phyloP scores from a whole-genome alignment of 2,113 vertebrate species.

The Hypomesus transpacificus region DNA sequence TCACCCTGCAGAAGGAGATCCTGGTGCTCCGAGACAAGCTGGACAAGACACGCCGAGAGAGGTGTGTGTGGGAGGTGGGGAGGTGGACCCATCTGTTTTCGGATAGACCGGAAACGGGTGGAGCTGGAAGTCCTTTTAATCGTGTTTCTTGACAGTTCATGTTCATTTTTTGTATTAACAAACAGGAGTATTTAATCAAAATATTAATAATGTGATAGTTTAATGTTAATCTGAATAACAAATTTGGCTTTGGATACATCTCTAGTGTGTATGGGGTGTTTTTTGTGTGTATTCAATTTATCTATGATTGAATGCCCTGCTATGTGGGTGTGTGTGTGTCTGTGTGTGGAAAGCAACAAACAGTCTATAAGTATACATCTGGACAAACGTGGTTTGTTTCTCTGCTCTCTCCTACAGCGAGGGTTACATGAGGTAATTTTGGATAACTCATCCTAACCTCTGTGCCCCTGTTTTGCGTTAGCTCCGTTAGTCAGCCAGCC shows the following conservation, averaged over 20 bases:
- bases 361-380: neutral
- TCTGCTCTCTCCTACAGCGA: slow-evolving; percentile 44
- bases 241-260: too few species aligned
- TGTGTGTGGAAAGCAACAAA: slow-evolving; percentile 7
- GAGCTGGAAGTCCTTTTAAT: too few species aligned
- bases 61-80: slow-evolving; percentile 60
- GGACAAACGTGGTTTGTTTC: neutral
- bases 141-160: too few species aligned
- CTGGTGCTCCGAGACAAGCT: slow-evolving; percentile 96
- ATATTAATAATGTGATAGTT: too few species aligned
- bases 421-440: slow-evolving; percentile 48
- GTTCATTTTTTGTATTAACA: too few species aligned
- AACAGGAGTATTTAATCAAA: too few species aligned
- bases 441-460: neutral
- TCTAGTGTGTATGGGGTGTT: too few species aligned
- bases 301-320: too few species aligned
- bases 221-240: too few species aligned
- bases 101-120: too few species aligned
- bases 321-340: neutral
- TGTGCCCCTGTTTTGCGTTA: neutral
- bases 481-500: neutral
- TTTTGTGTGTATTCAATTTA: too few species aligned
- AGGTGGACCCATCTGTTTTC: too few species aligned
- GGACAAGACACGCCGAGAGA: slow-evolving; percentile 92
- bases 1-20: slow-evolving; percentile 93